Evolutionary conservation across 1,140 invertebrate species (phyloP).

Genomic region (Drosophila varians): DNA sequence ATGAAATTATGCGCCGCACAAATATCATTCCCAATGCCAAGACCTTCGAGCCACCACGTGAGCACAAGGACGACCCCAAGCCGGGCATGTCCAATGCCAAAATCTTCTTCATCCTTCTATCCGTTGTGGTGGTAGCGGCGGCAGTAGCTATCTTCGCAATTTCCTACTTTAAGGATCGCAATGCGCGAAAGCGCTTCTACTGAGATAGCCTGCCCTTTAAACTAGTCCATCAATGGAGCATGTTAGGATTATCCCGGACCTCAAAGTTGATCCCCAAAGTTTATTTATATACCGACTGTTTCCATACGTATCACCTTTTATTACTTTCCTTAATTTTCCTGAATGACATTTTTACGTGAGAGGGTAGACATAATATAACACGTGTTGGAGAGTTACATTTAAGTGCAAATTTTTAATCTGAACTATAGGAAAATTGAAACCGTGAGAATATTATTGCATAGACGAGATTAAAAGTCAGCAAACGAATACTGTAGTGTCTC

Average conservation of each 20-base stretch:
- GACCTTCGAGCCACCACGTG: conserved; percentile 92
- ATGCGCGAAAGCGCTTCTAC: conserved; percentile 95
- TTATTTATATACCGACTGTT: conserved; percentile 50
- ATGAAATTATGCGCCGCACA: conserved; percentile 88
- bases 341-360: conserved; percentile 12
- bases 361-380: conserved; percentile 39
- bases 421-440: conserved; percentile 79
- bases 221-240: conserved; percentile 24
- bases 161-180: conserved; percentile 96
- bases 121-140: conserved; percentile 90
- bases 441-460: conserved; percentile 70
- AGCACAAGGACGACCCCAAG: conserved; percentile 94
- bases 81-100: conserved; percentile 93
- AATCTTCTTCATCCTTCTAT: conserved; percentile 93
- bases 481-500: conserved; percentile 20
- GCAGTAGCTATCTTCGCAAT: conserved; percentile 93
- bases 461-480: conserved; percentile 41
- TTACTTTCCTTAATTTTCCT: conserved; percentile 20
- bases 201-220: conserved; percentile 75
- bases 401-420: conserved; percentile 74
- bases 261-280: conserved; percentile 33
- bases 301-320: conserved; percentile 24
- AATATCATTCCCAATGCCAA: conserved; percentile 92
- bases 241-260: conserved; percentile 14
- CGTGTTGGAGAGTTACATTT: conserved; percentile 63